Base-by-base conservation (phyloP, 2,797 vertebrate genomes). In the Diglossa cyanea region DNA sequence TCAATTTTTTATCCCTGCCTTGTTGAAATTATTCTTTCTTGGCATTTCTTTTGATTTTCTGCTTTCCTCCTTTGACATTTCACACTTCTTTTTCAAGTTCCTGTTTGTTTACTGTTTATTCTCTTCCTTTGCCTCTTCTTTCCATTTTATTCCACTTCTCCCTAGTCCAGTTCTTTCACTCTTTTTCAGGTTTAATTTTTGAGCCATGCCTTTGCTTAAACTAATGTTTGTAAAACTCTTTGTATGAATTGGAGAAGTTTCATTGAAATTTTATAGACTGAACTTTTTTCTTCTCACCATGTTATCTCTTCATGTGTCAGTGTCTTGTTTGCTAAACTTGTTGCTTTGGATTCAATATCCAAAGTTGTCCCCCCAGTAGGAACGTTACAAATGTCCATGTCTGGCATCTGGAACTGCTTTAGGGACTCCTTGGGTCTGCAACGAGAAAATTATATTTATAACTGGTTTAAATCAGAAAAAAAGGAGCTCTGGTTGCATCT, bases 401-500 rank as follows among this genome's bases (percentile, higher is more conserved):
- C 79, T 83, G 71, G 73, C 93, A 96, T 95, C 95, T 97, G 94
- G 93, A 96, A 95, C 62, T 0, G 44, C 96, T 97, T 96, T 94
- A 95, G 92, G 83, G 57, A 95, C 62, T 90, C 67, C 35, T 51
- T 89, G 12, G 6, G 42, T 93, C 92, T 94, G 40, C 40, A 33
- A 86, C 2, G 39, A 79, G 88, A 90, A 88, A 96, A 91, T 86
- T 40, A 42, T 89, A 85, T 94, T 95, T 92, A 96, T 94, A 96
- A 88, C 82, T 54, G 42, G 18, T 91, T 95, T 91, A 94, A 97
- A 91, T 90, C 75, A 94, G 78, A n/a, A 79, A 92, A 40, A 26
- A 40, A 15, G 6, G 54, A 54, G 53, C 16, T 75, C 90, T 92
- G 83, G 26, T 20, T 67, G 30, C 58, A 93, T 95, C 53, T 47